These are phyloP conservation scores for Molossus molossus DNA, from an alignment of 2,797 vertebrate genomes.

Conservation along the genomic window DNA sequence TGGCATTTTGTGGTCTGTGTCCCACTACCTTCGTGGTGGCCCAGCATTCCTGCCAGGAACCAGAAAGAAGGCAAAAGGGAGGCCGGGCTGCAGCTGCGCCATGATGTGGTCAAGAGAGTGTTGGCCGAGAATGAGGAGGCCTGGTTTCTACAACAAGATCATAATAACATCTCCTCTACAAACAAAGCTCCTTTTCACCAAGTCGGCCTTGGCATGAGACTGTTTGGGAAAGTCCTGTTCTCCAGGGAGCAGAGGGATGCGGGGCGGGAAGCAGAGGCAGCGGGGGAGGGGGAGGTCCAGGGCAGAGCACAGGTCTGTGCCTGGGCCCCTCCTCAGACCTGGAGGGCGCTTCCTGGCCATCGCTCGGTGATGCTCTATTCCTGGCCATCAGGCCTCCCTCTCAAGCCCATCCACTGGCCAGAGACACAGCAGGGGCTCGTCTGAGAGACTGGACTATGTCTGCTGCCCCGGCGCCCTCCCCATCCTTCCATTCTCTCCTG, in stretches of 20 bases:
- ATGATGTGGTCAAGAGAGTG: neutral
- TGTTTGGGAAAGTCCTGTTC: neutral
- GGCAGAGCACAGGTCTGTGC: too few relatives aligned
- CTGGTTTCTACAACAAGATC: neutral
- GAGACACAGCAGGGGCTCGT: neutral
- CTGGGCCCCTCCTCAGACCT: neutral
- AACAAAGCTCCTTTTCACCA: neutral
- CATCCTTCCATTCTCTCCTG: neutral
- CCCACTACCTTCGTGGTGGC: neutral
- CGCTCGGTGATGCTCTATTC: neutral
- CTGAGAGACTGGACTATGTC: neutral
- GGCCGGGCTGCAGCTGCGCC: neutral
- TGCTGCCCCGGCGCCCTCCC: neutral
- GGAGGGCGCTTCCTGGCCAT: neutral
- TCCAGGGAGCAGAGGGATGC: neutral
- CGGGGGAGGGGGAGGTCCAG: neutral
- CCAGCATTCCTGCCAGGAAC: neutral
- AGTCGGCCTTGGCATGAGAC: neutral
- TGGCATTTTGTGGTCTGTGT: neutral
- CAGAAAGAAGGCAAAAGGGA: neutral
- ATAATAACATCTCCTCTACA: neutral
- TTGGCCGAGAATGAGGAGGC: neutral
- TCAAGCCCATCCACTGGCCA: too few relatives aligned
- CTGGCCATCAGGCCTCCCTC: neutral
- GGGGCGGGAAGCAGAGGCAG: neutral